Evolutionary conservation across 2,113 vertebrate genomes (phyloP), one percentile per base, ranked within the genome.

Genomic region (Tachysurus vachellii): DNA sequence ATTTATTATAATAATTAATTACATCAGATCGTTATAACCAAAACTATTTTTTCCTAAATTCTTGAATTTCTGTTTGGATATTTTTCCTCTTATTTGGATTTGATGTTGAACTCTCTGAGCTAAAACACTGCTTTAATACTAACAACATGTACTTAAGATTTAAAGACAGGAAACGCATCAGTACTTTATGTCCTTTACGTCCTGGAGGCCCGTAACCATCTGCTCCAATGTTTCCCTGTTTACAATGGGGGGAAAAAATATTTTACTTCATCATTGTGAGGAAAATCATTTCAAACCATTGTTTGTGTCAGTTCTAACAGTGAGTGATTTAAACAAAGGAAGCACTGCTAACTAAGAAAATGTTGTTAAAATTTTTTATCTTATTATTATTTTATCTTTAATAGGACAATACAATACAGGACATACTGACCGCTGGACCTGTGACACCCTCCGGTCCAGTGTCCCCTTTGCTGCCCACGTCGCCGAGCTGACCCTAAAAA

Each of bases 181-280:
- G 28, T 82, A 96, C 95, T 95, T 95, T 96, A 77, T 62, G 62
- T 92, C 96, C 96, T 93, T 95, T 95, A 82, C 59, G 90, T 89
- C 96, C 96, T 42, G 89, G 88, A 73, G 5, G 77, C 83, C 96
- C 96, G 9, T 92, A 92, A 6, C 85, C 91, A 83, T 95, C 92
- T 80, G 75, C 89, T 44, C 96, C 94, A 90, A 91, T 92, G 57
- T 83, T 50, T 0, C 93, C 93, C 93, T 94, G 89, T 66, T 83
- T 64, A 10, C 80, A 54, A 83, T 16, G 47, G n/a, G 50, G n/a
- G 64, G 26, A 13, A 28, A 36, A 31, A 11, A 31, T 56, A 19
- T 66, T 36, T 31, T 44, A 21, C 36, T 73, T 11, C 0, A 70
- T 70, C 16, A 4, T 44, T 11, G 21, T 76, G 42, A 26, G 5